These are phyloP conservation scores for Neodiprion fabricii DNA, from an alignment of 1,140 invertebrate species.

Conservation along the genomic window DNA sequence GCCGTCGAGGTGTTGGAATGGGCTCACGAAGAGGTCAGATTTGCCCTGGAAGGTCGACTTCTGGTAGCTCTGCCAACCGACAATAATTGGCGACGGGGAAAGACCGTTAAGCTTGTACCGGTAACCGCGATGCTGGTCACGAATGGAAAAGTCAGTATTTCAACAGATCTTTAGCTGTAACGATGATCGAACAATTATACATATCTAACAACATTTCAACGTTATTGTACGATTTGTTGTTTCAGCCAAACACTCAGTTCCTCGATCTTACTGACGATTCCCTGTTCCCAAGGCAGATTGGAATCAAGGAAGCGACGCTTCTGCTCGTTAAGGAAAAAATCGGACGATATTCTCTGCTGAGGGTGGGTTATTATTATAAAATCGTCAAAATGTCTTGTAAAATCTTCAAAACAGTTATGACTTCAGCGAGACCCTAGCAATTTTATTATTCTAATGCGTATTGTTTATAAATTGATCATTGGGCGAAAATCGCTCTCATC, in stretches of 20 bases:
- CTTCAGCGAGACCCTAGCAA: no score
- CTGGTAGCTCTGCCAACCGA: conserved; percentile 87
- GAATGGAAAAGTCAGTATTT: conserved; percentile 75
- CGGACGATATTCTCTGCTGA: conserved; percentile 82
- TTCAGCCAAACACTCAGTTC: conserved; percentile 62
- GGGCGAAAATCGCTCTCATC: no score
- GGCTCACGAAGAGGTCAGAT: conserved; percentile 89
- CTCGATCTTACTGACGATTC: conserved; percentile 55
- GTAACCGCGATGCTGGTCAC: conserved; percentile 89
- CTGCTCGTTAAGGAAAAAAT: conserved; percentile 90
- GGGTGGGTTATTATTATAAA: conserved; percentile 63
- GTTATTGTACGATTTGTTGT: not conserved
- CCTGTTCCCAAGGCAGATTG: conserved; percentile 70
- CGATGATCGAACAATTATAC: conserved; percentile 8
- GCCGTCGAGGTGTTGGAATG: conserved; percentile 91
- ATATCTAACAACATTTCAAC: conserved; percentile 8
- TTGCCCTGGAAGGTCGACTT: conserved; percentile 86
- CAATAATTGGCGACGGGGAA: conserved; percentile 86
- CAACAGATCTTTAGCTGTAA: not conserved
- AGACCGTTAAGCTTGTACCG: conserved; percentile 85
- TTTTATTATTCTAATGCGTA: no score
- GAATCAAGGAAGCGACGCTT: conserved; percentile 85
- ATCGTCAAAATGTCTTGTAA: no score
- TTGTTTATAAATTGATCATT: no score
- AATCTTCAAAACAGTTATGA: no score